Evolutionary conservation across 2,888 invertebrate genomes (phyloP).

Genomic region (Morpho helenor): DNA sequence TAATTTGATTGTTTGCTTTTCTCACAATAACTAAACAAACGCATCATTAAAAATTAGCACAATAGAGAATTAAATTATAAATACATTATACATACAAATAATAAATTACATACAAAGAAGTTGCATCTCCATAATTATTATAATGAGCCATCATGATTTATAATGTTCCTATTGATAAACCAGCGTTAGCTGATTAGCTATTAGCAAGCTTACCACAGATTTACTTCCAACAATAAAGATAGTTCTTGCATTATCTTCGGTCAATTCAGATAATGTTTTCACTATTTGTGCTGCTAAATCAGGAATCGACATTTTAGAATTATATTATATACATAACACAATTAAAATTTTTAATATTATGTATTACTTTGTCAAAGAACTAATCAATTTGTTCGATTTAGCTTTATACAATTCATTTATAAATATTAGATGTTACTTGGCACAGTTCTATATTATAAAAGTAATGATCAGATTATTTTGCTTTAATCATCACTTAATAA

Average conservation of each 20-base stretch:
- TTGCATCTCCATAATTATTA: not conserved
- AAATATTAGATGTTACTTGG: too few relatives aligned
- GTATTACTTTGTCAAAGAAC: not conserved
- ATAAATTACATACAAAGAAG: too few relatives aligned
- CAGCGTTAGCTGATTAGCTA: not conserved
- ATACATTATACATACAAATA: too few relatives aligned
- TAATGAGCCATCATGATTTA: not conserved
- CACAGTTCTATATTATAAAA: too few relatives aligned
- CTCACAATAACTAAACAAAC: not conserved
- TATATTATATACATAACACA: too few relatives aligned
- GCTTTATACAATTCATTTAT: too few relatives aligned
- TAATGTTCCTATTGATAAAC: not conserved
- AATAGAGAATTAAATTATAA: not conserved
- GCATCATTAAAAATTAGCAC: not conserved
- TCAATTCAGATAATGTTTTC: constrained; percentile 47
- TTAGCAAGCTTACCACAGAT: constrained; percentile 71
- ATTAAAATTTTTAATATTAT: too few relatives aligned
- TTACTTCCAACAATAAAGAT: constrained; percentile 84
- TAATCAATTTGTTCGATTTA: not conserved
- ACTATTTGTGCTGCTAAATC: constrained; percentile 76
- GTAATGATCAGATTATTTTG: too few relatives aligned
- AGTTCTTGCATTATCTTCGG: constrained; percentile 67
- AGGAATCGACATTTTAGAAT: constrained; percentile 58
- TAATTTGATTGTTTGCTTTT: too few relatives aligned
- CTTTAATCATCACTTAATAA: too few relatives aligned